phyloP scores from a whole-genome alignment of 2,888 invertebrate genomes.

The Mesorhabditis spiculigera region DNA sequence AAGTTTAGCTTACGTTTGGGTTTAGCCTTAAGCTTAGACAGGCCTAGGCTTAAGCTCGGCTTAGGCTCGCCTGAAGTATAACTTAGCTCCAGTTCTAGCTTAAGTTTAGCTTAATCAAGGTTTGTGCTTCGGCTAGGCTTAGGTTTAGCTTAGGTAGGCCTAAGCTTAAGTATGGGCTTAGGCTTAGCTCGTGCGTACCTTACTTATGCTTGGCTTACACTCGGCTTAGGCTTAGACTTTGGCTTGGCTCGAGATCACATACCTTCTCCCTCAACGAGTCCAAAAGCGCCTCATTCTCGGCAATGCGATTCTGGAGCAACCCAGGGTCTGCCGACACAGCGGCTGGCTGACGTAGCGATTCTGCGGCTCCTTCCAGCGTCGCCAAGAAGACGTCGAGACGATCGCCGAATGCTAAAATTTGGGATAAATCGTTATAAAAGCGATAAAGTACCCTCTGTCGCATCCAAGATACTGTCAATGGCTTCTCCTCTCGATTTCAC shows the following conservation, averaged over 20 bases:
- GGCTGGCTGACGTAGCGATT: conserved; percentile 77
- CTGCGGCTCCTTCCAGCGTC: conserved; percentile 69
- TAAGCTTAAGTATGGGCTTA: too few relatives aligned
- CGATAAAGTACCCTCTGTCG: conserved; percentile 61
- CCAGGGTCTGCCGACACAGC: conserved; percentile 93
- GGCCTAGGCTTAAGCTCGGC: too few relatives aligned
- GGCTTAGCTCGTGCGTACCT: too few relatives aligned
- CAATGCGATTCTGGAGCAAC: conserved; percentile 88
- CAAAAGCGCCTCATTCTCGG: conserved; percentile 70
- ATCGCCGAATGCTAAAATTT: conserved; percentile 74
- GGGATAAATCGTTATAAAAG: not conserved
- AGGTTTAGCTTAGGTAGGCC: too few relatives aligned
- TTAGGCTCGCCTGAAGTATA: too few relatives aligned
- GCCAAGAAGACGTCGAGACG: conserved; percentile 93
- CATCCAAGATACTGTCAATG: conserved; percentile 81
- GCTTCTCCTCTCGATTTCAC: conserved; percentile 83
- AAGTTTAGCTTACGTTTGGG: too few relatives aligned
- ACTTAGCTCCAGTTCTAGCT: too few relatives aligned
- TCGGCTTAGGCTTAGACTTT: too few relatives aligned
- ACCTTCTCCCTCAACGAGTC: conserved; percentile 29
- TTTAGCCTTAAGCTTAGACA: too few relatives aligned
- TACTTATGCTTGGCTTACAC: too few relatives aligned
- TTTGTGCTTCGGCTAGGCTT: too few relatives aligned
- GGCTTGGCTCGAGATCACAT: not conserved
- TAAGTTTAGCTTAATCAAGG: too few relatives aligned